Conservation (phyloP, 2,888 invertebrate genomes). For the Mellilla xanthometata region DNA sequence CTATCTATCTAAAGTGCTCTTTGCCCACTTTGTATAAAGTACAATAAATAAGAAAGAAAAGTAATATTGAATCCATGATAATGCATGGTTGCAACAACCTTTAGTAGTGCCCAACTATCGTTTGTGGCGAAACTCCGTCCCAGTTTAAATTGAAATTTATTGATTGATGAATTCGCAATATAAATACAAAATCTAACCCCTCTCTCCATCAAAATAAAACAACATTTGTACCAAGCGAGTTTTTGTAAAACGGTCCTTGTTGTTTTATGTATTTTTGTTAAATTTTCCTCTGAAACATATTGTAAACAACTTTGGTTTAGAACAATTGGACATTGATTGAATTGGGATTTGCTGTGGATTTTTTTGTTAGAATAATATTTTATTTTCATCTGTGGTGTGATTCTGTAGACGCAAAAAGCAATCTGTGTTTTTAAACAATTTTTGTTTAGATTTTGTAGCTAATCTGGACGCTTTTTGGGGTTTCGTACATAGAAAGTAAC, state of each 20-base stretch:
- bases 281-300: neutral
- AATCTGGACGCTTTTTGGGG: no score
- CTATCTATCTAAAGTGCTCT: no score
- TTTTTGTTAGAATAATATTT: no score
- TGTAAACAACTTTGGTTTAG: slow-evolving; percentile 1
- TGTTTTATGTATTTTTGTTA: neutral
- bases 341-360: neutral
- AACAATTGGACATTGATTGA: neutral
- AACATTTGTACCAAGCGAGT: neutral
- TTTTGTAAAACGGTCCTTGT: neutral
- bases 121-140: slow-evolving; percentile 15
- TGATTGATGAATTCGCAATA: slow-evolving; percentile 35
- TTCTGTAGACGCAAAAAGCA: no score
- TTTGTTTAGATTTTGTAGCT: no score
- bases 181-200: slow-evolving; percentile 1
- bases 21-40: no score
- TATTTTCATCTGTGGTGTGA: no score
- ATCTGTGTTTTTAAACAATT: no score
- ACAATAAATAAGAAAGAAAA: no score
- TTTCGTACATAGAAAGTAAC: no score
- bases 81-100: no score
- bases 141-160: slow-evolving; percentile 45
- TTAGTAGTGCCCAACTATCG: slow-evolving; percentile 17
- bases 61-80: no score
- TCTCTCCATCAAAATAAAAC: slow-evolving; percentile 2